A percentile compares a stretch with the other conserved stretches of the same genome.
phyloP scores from a whole-genome alignment of 2,113 vertebrate genomes.

The Agapornis roseicollis region DNA sequence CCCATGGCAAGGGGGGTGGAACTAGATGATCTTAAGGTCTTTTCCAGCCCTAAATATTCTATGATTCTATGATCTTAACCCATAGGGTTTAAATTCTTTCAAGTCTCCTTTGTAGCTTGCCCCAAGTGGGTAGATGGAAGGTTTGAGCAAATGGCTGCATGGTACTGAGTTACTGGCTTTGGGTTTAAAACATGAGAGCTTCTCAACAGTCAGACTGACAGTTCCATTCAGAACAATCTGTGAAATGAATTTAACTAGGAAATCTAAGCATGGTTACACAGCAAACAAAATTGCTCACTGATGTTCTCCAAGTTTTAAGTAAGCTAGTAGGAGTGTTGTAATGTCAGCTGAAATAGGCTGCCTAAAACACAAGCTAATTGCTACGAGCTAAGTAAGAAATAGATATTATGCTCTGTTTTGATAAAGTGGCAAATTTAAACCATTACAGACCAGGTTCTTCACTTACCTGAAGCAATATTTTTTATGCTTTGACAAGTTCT shows the following conservation, averaged over 20 bases:
- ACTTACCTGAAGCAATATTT: not conserved
- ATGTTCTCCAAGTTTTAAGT: conserved; percentile 50
- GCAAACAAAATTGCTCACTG: conserved; percentile 35
- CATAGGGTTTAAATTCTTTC: not conserved
- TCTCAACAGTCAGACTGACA: conserved; percentile 44
- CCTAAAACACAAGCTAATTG: not conserved
- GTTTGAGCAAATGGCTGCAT: not conserved
- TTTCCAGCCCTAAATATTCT: not conserved
- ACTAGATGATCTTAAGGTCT: no score
- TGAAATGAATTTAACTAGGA: conserved; percentile 23
- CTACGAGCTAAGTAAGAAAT: not conserved
- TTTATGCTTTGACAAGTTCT: not conserved
- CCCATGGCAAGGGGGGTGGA: no score
- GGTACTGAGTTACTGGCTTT: not conserved
- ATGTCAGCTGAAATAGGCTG: conserved; percentile 32
- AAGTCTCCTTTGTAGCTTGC: not conserved
- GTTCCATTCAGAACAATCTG: conserved; percentile 8
- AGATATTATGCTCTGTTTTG: not conserved
- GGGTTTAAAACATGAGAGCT: not conserved
- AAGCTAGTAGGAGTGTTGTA: conserved; percentile 18
- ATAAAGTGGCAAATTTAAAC: not conserved
- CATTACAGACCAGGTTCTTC: not conserved
- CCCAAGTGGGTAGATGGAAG: not conserved
- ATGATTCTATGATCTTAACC: not conserved
- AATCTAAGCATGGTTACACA: conserved; percentile 41